These are phyloP conservation scores for Asarcornis scutulata DNA, from an alignment of 2,113 vertebrate species.

Conservation along the genomic window DNA sequence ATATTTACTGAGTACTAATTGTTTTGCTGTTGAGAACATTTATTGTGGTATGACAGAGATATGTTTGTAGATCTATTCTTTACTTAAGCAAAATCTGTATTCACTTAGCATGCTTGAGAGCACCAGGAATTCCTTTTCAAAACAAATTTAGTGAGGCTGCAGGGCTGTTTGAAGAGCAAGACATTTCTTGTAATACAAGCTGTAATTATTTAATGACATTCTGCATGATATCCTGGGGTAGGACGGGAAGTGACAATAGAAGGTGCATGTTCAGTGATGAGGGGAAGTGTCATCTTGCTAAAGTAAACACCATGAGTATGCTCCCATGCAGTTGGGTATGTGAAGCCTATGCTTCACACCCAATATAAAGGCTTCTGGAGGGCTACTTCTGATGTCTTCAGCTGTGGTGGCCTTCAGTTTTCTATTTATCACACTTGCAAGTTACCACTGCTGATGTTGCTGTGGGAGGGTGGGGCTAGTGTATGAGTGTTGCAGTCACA, in stretches of 20 bases:
- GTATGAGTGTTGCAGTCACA: not conserved
- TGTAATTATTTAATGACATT: not conserved
- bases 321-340: not conserved
- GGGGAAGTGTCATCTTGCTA: not conserved
- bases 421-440: not conserved
- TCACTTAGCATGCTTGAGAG: not conserved
- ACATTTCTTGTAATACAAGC: not conserved
- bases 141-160: not conserved
- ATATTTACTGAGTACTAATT: too few relatives aligned
- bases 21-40: not conserved
- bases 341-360: not conserved
- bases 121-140: not conserved
- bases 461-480: not conserved
- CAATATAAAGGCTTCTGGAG: not conserved
- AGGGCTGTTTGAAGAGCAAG: not conserved
- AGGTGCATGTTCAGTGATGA: not conserved
- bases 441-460: not conserved
- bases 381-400: not conserved
- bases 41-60: not conserved
- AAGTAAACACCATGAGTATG: not conserved
- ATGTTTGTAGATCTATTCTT: not conserved
- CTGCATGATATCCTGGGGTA: not conserved
- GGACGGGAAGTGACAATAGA: not conserved
- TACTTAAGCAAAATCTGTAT: not conserved
- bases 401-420: not conserved